Evolutionary conservation across 2,888 invertebrate species (phyloP), one percentile per base, ranked within the genome.

Genomic region (Uropetala carovei): DNA sequence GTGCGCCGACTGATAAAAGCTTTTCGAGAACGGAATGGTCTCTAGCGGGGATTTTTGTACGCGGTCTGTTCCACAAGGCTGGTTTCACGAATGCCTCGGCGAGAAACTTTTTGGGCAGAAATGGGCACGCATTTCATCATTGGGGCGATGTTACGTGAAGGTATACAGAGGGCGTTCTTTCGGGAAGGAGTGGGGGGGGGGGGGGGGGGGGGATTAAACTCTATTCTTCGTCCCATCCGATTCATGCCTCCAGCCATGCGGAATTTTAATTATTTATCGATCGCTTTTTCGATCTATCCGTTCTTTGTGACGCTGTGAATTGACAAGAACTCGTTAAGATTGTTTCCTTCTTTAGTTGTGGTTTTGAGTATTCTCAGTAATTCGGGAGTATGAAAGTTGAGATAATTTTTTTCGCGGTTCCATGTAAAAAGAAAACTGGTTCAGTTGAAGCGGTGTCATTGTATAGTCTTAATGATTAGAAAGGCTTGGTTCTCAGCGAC

Each of bases 51-150:
- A 30, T 57, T 58, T 60, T 60, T 59, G 57, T 86, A 30, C 27
- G 60, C 86, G 60, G 60, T 89, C 89, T 43, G 89, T 89, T 89
- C 89, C 89, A 64, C 89, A 43, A 89, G 18, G 68, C 64, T 68
- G 64, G 64, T 3, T 18, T 64, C 89, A 89, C 89, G 64, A 89
- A 89, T 89, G 64, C 64, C 64, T 30, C 64, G n/a, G 11, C 64
- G 64, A 43, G 89, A 30, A 89, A 68, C 64, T n/a, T 64, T 89
- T 64, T 68, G 68, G 43, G 75, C 27, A 27, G 75, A 68, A 68
- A 68, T 22, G n/a, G 68, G 68, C n/a, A 10, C n/a, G n/a, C 86
- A 30, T 89, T 89, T 89, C 89, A 43, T 89, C 64, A 89, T 68
- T 64, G 60, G 11, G 14, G 43, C 43, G 14, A 75, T 75, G 22